Evolutionary conservation across 2,113 vertebrate species (phyloP).

Genomic region (Forbesichthys papilliferus): DNA sequence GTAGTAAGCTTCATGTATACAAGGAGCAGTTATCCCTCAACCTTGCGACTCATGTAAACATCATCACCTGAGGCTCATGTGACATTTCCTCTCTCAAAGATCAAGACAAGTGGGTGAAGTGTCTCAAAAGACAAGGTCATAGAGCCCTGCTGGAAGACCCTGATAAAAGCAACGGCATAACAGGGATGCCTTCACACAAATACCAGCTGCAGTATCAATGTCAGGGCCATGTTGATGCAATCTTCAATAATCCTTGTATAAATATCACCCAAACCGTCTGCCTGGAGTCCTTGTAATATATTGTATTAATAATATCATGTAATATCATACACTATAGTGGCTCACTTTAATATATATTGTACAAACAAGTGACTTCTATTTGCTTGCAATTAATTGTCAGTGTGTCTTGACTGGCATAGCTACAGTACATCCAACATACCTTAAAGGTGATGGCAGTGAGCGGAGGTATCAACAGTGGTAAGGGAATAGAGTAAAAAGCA

Average conservation of each 20-base stretch:
- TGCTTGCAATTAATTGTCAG: neutral
- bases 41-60: constrained; percentile 5
- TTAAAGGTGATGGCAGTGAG: constrained; percentile 49
- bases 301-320: neutral
- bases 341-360: neutral
- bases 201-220: constrained; percentile 24
- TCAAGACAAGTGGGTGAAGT: constrained; percentile 24
- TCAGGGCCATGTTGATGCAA: constrained; percentile 26
- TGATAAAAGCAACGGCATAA: constrained; percentile 46
- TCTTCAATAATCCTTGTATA: constrained; percentile 27
- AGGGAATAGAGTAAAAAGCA: constrained; percentile 44
- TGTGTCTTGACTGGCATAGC: constrained; percentile 2
- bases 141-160: constrained; percentile 30
- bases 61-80: constrained; percentile 35
- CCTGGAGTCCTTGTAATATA: neutral
- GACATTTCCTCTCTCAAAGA: constrained; percentile 34
- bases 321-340: neutral
- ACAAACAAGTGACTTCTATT: constrained; percentile 8
- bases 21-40: neutral
- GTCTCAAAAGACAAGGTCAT: constrained; percentile 16
- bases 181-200: constrained; percentile 40
- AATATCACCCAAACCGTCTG: constrained; percentile 10
- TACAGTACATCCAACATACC: constrained; percentile 60
- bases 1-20: constrained; percentile 9
- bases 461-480: constrained; percentile 29